phyloP scores from a whole-genome alignment of 1,140 invertebrate genomes.

The Bombus waltoni region DNA sequence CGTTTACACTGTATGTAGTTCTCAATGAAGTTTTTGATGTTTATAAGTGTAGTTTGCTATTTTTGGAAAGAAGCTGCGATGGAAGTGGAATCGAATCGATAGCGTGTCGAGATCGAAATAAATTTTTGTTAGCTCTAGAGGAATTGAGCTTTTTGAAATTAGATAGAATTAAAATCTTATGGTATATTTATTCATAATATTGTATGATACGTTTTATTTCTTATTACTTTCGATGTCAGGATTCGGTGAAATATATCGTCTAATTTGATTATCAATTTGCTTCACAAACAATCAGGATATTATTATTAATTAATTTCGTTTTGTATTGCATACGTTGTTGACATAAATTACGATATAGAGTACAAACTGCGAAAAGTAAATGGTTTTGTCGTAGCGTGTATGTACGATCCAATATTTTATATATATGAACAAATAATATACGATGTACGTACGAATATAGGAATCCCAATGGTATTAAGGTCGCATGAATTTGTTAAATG shows the following conservation, averaged over 20 bases:
- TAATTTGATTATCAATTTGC: background rate
- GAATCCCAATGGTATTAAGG: no score
- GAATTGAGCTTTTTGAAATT: background rate
- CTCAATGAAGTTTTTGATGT: background rate
- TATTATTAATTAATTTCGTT: background rate
- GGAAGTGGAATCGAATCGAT: background rate
- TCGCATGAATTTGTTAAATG: background rate
- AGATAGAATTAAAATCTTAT: background rate
- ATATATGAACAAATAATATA: background rate
- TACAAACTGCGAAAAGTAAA: background rate
- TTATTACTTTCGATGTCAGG: background rate
- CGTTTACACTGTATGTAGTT: conserved; percentile 7
- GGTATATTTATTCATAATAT: background rate
- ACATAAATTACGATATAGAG: background rate
- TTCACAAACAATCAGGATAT: background rate
- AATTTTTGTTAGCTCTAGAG: background rate
- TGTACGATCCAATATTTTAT: background rate
- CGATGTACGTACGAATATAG: no score
- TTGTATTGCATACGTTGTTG: background rate
- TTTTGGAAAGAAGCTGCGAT: background rate
- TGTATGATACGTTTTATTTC: background rate
- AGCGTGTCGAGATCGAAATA: background rate
- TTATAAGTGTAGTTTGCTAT: background rate
- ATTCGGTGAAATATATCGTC: accelerated
- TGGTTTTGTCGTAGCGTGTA: background rate